phyloP scores from a whole-genome alignment of 1,140 invertebrate genomes.

The Apolygus lucorum region DNA sequence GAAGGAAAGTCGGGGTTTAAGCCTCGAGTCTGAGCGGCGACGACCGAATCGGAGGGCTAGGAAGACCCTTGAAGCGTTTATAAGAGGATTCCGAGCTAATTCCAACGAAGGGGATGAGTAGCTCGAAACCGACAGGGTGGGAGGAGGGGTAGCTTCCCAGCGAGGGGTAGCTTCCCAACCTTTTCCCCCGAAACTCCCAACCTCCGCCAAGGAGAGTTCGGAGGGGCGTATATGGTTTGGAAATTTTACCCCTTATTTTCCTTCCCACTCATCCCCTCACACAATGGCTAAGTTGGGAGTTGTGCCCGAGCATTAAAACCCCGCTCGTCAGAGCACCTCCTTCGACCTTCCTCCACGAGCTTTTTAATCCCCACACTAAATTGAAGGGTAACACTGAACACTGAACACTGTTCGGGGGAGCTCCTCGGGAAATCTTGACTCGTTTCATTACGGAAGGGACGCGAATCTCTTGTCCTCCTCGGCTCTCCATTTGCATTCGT shows the following conservation, averaged over 20 bases:
- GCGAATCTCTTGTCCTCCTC: no score
- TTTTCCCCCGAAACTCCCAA: not conserved
- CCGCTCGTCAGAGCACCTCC: not conserved
- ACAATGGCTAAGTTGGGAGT: constrained; percentile 8
- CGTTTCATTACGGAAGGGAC: no score
- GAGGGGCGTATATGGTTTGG: constrained; percentile 7
- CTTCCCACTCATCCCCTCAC: not conserved
- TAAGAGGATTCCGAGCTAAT: constrained; percentile 14
- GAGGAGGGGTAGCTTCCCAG: not conserved
- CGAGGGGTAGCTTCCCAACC: not conserved
- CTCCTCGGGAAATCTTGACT: no score
- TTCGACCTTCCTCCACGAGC: not conserved
- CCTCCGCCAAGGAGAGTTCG: not conserved
- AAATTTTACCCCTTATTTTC: not conserved
- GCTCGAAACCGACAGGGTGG: not conserved
- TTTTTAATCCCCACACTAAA: constrained; percentile 10
- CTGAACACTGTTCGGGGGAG: no score
- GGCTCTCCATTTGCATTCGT: no score
- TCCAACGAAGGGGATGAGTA: not conserved
- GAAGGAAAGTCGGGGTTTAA: not conserved
- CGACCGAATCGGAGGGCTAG: not conserved
- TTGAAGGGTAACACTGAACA: no score
- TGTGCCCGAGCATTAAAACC: constrained; percentile 6
- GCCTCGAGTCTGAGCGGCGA: not conserved
- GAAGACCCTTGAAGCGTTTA: constrained; percentile 6